phyloP scores from a whole-genome alignment of 2,113 vertebrate genomes.

The Lagopus muta region DNA sequence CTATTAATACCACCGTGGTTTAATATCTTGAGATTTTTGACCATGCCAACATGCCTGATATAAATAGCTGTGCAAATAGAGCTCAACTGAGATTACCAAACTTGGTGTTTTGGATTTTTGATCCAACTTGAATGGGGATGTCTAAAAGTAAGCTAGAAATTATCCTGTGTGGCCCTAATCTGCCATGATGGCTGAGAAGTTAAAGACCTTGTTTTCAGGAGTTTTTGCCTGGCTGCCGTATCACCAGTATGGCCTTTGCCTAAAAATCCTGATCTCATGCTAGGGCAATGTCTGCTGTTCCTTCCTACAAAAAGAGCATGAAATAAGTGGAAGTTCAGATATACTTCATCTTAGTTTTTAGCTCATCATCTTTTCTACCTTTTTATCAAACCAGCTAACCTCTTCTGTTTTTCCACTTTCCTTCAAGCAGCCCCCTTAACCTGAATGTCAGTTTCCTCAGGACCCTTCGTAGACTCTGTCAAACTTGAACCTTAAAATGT shows the following conservation, averaged over 20 bases:
- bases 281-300: not conserved
- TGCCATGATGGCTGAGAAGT: rapidly evolving
- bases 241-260: not conserved
- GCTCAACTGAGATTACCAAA: conserved; percentile 33
- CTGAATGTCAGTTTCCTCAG: not conserved
- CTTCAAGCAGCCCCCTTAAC: not conserved
- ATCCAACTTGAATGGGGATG: not conserved
- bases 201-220: rapidly evolving
- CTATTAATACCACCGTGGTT: not conserved
- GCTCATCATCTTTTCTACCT: not conserved
- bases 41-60: not conserved
- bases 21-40: not conserved
- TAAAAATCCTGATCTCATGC: rapidly evolving
- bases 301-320: not conserved
- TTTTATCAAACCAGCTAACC: rapidly evolving
- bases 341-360: not conserved
- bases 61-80: conserved; percentile 10
- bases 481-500: not conserved
- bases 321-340: not conserved
- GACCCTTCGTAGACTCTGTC: not conserved
- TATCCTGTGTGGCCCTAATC: not conserved
- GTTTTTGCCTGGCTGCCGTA: rapidly evolving
- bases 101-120: not conserved
- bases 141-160: not conserved
- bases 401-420: not conserved